phyloP scores from a whole-genome alignment of 2,888 invertebrate genomes.

The Listrodromus nycthemerus region DNA sequence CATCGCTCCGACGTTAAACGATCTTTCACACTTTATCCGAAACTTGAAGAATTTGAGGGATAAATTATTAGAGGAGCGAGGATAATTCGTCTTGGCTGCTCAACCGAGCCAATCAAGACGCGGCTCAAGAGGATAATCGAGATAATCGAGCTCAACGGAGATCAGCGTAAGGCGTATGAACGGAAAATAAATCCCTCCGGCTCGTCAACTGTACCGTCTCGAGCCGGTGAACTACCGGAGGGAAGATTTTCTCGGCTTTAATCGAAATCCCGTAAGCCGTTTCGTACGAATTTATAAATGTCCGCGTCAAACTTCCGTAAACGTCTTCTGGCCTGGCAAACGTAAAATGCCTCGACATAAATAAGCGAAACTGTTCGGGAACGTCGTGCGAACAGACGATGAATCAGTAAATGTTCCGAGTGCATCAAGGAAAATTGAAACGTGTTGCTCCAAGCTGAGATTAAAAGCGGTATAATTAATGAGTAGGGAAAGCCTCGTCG shows the following conservation, averaged over 20 bases:
- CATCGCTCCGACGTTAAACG: neutral
- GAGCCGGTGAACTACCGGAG: neutral
- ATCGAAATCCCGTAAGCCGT: neutral
- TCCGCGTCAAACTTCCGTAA: neutral
- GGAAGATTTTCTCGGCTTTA: neutral
- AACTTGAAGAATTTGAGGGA: neutral
- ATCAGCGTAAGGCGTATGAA: neutral
- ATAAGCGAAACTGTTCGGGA: neutral
- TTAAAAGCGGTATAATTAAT: too few species aligned
- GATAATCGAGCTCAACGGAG: slow-evolving; percentile 20
- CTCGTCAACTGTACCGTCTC: neutral
- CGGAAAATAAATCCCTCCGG: neutral
- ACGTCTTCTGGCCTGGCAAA: neutral
- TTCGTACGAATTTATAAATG: neutral
- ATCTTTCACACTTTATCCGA: neutral
- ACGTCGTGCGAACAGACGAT: neutral
- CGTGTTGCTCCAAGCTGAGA: neutral
- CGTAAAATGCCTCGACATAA: neutral
- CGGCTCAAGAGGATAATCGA: slow-evolving; percentile 33
- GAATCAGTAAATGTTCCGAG: neutral
- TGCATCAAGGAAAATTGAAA: neutral
- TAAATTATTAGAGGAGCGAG: neutral
- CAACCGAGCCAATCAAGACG: slow-evolving; percentile 26
- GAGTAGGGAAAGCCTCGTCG: too few species aligned
- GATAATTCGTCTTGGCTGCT: slow-evolving; percentile 36